A percentile compares a stretch with the other conserved stretches of the same genome.
Conservation (phyloP, 2,797 vertebrate genomes). For the Coilia nasus region DNA sequence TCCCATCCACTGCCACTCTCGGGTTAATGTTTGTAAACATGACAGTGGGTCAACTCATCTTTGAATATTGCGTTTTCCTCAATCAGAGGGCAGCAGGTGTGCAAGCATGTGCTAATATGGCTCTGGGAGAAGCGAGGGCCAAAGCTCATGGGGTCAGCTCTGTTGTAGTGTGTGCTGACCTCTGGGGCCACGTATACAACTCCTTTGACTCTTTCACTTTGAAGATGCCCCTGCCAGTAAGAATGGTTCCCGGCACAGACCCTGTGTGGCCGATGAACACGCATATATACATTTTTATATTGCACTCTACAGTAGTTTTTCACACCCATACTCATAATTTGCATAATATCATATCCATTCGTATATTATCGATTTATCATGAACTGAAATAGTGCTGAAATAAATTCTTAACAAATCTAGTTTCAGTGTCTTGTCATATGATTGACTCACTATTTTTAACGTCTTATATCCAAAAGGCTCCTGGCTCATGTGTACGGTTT, state of each 20-base stretch:
- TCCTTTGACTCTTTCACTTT: background rate
- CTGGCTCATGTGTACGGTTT: background rate
- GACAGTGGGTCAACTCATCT: background rate
- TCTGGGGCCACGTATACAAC: background rate
- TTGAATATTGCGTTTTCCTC: background rate
- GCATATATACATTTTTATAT: background rate
- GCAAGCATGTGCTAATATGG: background rate
- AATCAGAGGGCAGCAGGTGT: background rate
- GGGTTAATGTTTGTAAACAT: background rate
- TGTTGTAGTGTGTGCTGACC: background rate
- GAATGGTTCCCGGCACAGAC: background rate
- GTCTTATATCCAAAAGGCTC: background rate
- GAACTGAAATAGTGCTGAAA: background rate
- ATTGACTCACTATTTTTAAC: background rate
- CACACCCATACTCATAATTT: too few species aligned
- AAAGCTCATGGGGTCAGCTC: background rate
- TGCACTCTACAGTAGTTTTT: background rate
- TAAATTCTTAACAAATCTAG: background rate
- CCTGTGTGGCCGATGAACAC: background rate
- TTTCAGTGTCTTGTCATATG: background rate
- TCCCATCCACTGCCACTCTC: background rate
- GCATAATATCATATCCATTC: too few species aligned
- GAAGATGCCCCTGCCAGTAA: background rate
- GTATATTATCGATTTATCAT: background rate
- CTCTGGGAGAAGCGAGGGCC: background rate